Conservation (phyloP, 2,113 vertebrate genomes). For the Micronycteris hirsuta region DNA sequence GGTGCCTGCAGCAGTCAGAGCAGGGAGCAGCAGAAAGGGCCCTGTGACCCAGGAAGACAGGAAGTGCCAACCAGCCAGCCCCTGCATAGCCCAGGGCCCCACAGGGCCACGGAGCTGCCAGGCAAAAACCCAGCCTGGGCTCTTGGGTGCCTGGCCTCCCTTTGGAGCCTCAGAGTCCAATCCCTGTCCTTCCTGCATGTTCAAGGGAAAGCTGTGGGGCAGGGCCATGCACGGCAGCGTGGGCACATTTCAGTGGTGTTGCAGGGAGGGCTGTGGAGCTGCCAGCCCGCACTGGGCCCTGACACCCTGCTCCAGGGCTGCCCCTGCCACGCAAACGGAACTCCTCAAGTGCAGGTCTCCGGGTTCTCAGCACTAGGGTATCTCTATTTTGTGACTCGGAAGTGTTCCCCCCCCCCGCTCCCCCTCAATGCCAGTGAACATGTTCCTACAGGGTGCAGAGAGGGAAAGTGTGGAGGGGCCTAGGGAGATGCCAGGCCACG, state of each 20-base stretch:
- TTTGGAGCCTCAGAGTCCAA: neutral
- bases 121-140: neutral
- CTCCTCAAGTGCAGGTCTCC: conserved; percentile 23
- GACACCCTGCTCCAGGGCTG: neutral
- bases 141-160: neutral
- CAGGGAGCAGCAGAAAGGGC: neutral
- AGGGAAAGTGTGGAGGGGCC: neutral
- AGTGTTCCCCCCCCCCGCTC: neutral
- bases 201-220: neutral
- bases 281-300: neutral
- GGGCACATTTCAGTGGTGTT: neutral
- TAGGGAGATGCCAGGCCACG: neutral
- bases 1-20: neutral
- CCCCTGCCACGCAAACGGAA: conserved; percentile 25
- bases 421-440: neutral
- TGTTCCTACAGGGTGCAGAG: neutral
- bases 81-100: neutral
- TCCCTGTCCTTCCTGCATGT: neutral
- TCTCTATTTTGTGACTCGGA: conserved; percentile 50
- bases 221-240: neutral
- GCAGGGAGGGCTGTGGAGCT: neutral
- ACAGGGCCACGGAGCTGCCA: neutral
- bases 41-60: neutral
- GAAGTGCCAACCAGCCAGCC: neutral
- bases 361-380: neutral